Percentiles rank a stretch among this genome's conserved stretches.
Conservation (phyloP, 2,113 vertebrate species). For the Rhinogobius similis region DNA sequence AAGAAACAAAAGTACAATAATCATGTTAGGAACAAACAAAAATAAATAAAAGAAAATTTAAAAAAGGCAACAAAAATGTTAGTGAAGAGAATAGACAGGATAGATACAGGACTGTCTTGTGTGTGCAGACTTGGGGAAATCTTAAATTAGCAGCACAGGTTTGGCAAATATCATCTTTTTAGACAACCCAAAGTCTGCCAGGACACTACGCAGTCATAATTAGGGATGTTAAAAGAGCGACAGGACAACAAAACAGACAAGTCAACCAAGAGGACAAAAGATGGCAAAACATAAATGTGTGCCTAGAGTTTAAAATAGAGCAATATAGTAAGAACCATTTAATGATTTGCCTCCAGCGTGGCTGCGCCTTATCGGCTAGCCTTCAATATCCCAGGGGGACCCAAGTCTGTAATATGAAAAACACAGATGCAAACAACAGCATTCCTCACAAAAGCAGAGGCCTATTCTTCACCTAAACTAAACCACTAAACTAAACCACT, state of each 20-base stretch:
- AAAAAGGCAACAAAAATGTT: too few species aligned
- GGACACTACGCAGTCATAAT: slow-evolving; percentile 33
- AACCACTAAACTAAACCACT: slow-evolving; percentile 34
- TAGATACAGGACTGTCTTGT: slow-evolving; percentile 21
- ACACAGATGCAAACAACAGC: slow-evolving; percentile 84
- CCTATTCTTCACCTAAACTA: slow-evolving; percentile 57
- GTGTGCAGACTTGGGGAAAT: slow-evolving; percentile 11
- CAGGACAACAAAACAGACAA: slow-evolving; percentile 37
- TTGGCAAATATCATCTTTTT: slow-evolving; percentile 6
- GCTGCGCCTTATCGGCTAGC: slow-evolving; percentile 83
- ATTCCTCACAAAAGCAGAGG: slow-evolving; percentile 79
- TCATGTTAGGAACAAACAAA: too few species aligned
- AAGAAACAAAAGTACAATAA: not conserved
- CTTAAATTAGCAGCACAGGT: too few species aligned
- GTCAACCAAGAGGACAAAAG: slow-evolving; percentile 56
- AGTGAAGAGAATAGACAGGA: slow-evolving; percentile 4
- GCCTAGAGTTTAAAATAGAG: slow-evolving; percentile 80
- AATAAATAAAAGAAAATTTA: too few species aligned
- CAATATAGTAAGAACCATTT: slow-evolving; percentile 80
- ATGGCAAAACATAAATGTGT: slow-evolving; percentile 66
- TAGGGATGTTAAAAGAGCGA: slow-evolving; percentile 33
- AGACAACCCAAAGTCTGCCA: slow-evolving; percentile 38
- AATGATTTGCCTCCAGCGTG: slow-evolving; percentile 83
- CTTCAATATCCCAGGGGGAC: slow-evolving; percentile 85
- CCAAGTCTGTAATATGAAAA: slow-evolving; percentile 85